Percentiles rank a stretch among this genome's conserved stretches.
phyloP scores from a whole-genome alignment of 2,113 vertebrate genomes.

The Poeciliopsis retropinna region DNA sequence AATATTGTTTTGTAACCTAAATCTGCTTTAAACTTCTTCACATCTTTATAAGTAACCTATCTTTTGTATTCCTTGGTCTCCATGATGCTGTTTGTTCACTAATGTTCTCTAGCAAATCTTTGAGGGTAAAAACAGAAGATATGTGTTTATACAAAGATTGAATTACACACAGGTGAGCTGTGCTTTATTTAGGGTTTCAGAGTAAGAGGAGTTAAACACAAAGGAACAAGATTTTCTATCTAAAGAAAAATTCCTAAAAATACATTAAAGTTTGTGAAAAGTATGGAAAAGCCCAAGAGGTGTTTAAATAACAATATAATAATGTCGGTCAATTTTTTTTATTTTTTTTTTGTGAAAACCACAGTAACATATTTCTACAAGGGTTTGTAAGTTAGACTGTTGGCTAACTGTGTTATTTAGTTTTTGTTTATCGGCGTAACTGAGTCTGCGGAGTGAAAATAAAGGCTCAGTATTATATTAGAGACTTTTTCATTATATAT shows the following conservation, averaged over 20 bases:
- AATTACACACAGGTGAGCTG: neutral
- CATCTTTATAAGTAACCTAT: no score
- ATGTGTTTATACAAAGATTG: neutral
- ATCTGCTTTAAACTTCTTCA: no score
- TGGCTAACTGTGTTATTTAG: neutral
- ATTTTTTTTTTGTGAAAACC: neutral
- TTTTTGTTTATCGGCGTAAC: neutral
- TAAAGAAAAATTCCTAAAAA: no score
- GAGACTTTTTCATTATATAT: neutral
- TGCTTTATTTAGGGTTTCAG: no score
- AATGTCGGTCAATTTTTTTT: no score
- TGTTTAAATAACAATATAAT: neutral
- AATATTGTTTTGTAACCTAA: no score
- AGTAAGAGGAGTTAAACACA: no score
- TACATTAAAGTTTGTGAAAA: neutral
- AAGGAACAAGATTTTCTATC: no score
- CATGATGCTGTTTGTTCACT: no score
- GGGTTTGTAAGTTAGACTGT: no score
- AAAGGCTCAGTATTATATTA: neutral
- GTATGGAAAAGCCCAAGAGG: neutral
- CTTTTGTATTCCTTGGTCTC: no score
- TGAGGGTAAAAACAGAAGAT: neutral
- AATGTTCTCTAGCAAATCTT: neutral
- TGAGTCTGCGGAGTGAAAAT: neutral
- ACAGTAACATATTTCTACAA: neutral